Base-by-base conservation (phyloP, 2,797 vertebrate genomes). In the Chelonia mydas region DNA sequence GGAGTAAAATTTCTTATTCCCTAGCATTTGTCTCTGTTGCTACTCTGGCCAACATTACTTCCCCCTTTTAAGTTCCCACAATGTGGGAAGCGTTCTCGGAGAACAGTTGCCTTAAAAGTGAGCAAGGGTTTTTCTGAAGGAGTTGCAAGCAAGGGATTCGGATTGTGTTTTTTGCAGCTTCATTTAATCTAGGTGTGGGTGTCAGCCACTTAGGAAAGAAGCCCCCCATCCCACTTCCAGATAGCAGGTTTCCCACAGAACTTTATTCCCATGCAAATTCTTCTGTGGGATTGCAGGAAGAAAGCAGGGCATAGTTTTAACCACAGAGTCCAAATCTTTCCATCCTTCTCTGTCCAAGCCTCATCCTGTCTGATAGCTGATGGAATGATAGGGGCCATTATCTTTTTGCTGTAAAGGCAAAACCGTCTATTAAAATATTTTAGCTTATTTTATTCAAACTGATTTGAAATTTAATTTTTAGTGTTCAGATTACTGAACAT, bases 101-200 rank as follows among this genome's bases (percentile, higher is more conserved):
- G 2, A 41, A 65, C 53, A 53, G 6, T 77, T 68, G 7, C 21
- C 68, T 17, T 7, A 3, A 5, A 11, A 50, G 33, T 59, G 17
- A 0, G 28, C 72, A 19, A 80, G 0, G 12, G 16, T 57, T 47
- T 4, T 16, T 31, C 33, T 23, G 83, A 33, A 37, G 16, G 28
- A 37, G 13, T 27, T 7, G 2, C 33, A 21, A 5, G 15, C 33
- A 9, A 45, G 3, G 2, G 0, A 15, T 65, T 25, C 49, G 4
- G 10, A 16, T 45, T 2, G 1, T 85, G 31, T 82, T 79, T 0
- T 83, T 33, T 80, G 65, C 72, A 84, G 28, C 3, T 0, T 25
- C 13, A 9, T 49, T 37, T 49, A 16, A 13, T 45, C 41, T 17
- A n/a, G 15, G 10, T 33, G 7, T 3, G 15, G 12, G 53, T 8